Evolutionary conservation across 2,797 vertebrate genomes (phyloP).

Genomic region (Pangasius larnaudii): DNA sequence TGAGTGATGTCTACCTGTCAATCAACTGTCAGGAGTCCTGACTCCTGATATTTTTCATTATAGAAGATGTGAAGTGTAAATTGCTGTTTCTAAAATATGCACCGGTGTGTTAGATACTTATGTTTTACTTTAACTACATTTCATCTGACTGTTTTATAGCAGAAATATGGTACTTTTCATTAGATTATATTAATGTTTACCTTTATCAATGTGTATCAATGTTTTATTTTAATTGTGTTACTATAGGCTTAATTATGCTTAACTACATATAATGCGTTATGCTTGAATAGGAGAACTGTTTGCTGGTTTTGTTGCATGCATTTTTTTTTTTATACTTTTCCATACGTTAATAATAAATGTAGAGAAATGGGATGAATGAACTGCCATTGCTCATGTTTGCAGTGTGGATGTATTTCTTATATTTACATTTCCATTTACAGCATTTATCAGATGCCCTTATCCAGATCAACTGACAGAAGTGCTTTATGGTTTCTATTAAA

Average conservation of each 20-base stretch:
- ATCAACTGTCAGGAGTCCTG: not conserved
- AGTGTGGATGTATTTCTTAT: not conserved
- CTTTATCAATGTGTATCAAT: not conserved
- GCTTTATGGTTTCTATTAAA: not conserved
- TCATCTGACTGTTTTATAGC: not conserved
- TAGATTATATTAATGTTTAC: not conserved
- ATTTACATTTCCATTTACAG: not conserved
- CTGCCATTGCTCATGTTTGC: not conserved
- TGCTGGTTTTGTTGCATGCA: not conserved
- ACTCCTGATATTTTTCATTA: not conserved
- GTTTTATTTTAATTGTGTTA: not conserved
- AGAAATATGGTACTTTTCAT: not conserved
- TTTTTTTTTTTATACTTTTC: not conserved
- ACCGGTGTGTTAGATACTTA: not conserved
- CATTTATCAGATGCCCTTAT: not conserved
- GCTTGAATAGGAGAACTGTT: not conserved
- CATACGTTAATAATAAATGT: not conserved
- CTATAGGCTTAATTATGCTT: not conserved
- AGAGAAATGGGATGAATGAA: not conserved
- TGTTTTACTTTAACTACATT: not conserved
- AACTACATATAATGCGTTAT: not conserved
- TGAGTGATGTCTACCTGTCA: not conserved
- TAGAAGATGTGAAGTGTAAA: not conserved
- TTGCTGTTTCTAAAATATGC: not conserved
- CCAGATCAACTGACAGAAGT: not conserved